Evolutionary conservation across 2,113 vertebrate genomes (phyloP).

Genomic region (Lichenostomus cassidix): DNA sequence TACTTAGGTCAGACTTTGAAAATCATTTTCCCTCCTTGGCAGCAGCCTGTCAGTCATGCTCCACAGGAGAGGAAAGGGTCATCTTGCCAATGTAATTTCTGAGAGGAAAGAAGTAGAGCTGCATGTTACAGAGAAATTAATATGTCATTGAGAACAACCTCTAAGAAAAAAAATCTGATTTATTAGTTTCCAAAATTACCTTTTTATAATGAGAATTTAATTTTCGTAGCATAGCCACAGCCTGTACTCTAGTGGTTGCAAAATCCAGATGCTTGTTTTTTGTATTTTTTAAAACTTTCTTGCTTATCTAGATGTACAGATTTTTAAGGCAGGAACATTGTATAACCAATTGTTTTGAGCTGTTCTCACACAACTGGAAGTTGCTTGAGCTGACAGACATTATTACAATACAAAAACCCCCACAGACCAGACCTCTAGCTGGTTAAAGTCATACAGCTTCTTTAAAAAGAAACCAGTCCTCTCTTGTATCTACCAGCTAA

Average conservation of each 20-base stretch:
- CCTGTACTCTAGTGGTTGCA: background rate
- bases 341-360: conserved; percentile 37
- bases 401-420: background rate
- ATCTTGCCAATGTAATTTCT: background rate
- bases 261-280: conserved; percentile 5
- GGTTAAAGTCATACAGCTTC: background rate
- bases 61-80: conserved; percentile 18
- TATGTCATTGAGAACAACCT: background rate
- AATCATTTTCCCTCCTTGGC: conserved; percentile 53
- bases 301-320: conserved; percentile 43
- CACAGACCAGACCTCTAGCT: background rate
- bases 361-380: conserved; percentile 19
- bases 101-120: background rate
- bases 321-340: conserved; percentile 12
- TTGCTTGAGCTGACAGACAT: background rate
- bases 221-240: background rate
- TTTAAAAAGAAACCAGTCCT: background rate
- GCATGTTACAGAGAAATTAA: conserved; percentile 10
- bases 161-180: background rate
- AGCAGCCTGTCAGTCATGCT: conserved; percentile 65
- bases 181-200: background rate
- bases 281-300: background rate
- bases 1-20: conserved; percentile 64
- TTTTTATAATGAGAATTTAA: background rate
- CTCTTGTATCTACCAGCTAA: background rate